Conservation (phyloP, 1,140 invertebrate species). For the Drosophila triauraria region DNA sequence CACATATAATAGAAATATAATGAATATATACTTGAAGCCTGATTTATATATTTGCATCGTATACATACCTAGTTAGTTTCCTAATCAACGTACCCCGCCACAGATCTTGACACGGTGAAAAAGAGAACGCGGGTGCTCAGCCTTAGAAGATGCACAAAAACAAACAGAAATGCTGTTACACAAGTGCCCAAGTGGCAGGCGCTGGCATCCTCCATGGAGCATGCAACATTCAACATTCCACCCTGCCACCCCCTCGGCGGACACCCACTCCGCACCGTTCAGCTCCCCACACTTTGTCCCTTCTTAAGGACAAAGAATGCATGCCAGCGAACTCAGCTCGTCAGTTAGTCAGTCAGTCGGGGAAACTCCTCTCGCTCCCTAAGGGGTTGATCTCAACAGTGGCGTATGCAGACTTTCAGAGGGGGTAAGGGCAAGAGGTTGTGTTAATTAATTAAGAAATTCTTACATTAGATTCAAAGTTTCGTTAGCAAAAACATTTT, state of each 20-base stretch:
- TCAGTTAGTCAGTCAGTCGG: conserved; percentile 58
- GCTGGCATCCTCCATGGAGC: conserved; percentile 48
- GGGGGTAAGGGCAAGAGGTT: background rate
- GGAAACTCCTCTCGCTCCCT: conserved; percentile 34
- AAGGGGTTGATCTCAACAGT: conserved; percentile 22
- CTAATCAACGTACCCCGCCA: conserved; percentile 13
- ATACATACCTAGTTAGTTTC: background rate
- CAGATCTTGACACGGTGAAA: conserved; percentile 19
- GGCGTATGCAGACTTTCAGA: background rate
- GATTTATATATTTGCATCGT: background rate
- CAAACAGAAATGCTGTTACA: conserved; percentile 66
- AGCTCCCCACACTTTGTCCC: background rate
- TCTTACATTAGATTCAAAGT: no score
- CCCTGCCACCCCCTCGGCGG: conserved; percentile 20
- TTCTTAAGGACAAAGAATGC: conserved; percentile 31
- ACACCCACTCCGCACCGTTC: conserved; percentile 9
- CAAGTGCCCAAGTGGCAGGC: conserved; percentile 59
- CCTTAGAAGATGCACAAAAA: conserved; percentile 64
- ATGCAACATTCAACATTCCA: conserved; percentile 37
- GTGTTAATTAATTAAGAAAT: background rate
- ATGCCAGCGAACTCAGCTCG: conserved; percentile 48
- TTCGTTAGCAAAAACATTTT: background rate
- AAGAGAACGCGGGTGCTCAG: conserved; percentile 28
- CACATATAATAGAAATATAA: background rate
- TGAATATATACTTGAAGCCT: background rate